Percentiles rank a stretch among this genome's conserved stretches.
These are phyloP conservation scores for Pachliopta kotzebuea DNA, from an alignment of 2,888 invertebrate species.

Conservation along the genomic window DNA sequence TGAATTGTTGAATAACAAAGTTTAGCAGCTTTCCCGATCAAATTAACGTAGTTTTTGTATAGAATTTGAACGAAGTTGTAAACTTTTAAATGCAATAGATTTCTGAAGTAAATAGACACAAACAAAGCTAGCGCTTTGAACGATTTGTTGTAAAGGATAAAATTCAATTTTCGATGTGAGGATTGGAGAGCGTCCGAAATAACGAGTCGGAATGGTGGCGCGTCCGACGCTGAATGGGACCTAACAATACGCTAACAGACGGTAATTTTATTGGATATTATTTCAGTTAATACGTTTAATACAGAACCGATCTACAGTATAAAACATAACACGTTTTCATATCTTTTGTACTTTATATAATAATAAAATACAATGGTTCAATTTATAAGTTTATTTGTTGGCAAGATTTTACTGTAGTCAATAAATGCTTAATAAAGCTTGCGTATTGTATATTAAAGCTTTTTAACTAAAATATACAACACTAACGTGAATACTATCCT, in stretches of 20 bases:
- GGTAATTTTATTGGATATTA: conserved; percentile 10
- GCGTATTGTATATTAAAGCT: no score
- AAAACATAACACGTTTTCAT: background rate
- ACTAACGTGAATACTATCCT: no score
- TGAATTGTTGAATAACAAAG: background rate
- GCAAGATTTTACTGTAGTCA: no score
- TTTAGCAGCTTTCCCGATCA: background rate
- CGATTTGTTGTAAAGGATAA: conserved; percentile 63
- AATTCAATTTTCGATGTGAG: conserved; percentile 76
- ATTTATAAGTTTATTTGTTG: no score
- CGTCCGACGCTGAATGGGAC: conserved; percentile 33
- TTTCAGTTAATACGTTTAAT: conserved; percentile 16
- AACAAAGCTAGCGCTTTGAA: conserved; percentile 54
- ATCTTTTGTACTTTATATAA: background rate
- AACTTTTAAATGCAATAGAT: background rate
- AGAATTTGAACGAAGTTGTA: background rate
- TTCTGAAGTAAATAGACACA: conserved; percentile 39
- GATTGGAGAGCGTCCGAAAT: conserved; percentile 73
- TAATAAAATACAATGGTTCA: background rate
- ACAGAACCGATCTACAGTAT: background rate
- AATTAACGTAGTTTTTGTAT: background rate
- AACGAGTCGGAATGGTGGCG: conserved; percentile 50
- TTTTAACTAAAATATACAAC: no score
- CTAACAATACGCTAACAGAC: conserved; percentile 22
- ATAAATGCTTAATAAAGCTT: no score